phyloP scores from a whole-genome alignment of 2,113 vertebrate species.

The Proterorhinus semilunaris region DNA sequence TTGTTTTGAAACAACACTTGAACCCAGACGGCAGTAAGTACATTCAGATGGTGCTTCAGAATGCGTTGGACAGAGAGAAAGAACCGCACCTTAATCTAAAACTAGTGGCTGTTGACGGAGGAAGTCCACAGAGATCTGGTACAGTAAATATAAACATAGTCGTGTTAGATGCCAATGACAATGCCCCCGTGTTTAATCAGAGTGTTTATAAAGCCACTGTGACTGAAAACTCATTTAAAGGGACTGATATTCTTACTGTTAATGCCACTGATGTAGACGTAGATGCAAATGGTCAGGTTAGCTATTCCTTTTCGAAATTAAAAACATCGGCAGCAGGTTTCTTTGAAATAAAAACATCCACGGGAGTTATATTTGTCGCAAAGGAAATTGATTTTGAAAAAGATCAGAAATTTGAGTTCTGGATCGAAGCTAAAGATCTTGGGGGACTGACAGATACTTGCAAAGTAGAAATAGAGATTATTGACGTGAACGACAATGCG shows the following conservation, averaged over 20 bases:
- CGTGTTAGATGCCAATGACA: slow-evolving; percentile 52
- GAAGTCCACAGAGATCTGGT: slow-evolving; percentile 61
- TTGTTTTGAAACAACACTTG: slow-evolving; percentile 57
- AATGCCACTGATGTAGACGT: slow-evolving; percentile 69
- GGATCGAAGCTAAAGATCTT: slow-evolving; percentile 31
- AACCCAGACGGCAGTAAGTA: slow-evolving; percentile 55
- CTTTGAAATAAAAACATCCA: slow-evolving; percentile 26
- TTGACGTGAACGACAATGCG: slow-evolving; percentile 18
- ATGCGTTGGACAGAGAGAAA: slow-evolving; percentile 61
- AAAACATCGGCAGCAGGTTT: too few species aligned
- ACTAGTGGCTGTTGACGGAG: slow-evolving; percentile 68
- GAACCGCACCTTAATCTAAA: slow-evolving; percentile 45
- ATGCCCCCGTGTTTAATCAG: slow-evolving; percentile 42
- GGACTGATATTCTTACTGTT: slow-evolving; percentile 56
- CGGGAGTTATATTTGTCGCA: too few species aligned
- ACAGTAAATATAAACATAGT: slow-evolving; percentile 57
- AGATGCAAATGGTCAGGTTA: slow-evolving; percentile 50
- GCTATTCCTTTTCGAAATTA: too few species aligned
- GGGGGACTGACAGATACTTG: slow-evolving; percentile 23
- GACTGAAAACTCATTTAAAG: slow-evolving; percentile 61
- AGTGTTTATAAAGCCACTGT: slow-evolving; percentile 62
- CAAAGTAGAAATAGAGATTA: slow-evolving; percentile 18
- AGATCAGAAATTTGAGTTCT: slow-evolving; percentile 5
- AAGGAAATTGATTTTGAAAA: slow-evolving; percentile 11
- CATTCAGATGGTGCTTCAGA: slow-evolving; percentile 65